phyloP scores from a whole-genome alignment of 2,888 invertebrate species.

The Macrosiphum euphorbiae region DNA sequence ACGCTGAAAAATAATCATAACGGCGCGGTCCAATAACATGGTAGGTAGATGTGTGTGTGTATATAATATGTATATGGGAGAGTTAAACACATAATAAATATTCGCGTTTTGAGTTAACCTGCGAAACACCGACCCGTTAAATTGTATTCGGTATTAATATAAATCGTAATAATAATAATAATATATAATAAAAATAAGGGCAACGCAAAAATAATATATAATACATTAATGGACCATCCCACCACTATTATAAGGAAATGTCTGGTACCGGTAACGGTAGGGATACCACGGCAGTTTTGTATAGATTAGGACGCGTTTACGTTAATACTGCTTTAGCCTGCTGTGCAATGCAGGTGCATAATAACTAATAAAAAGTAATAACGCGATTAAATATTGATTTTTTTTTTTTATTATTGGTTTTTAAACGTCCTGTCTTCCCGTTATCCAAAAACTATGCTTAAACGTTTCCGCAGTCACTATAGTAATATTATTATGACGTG shows the following conservation, averaged over 20 bases:
- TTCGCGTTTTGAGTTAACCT: not conserved
- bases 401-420: not conserved
- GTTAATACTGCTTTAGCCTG: not conserved
- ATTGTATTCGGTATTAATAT: not conserved
- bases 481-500: not conserved
- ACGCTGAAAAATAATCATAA: not conserved
- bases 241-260: not conserved
- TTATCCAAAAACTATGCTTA: not conserved
- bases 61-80: not conserved
- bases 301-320: not conserved
- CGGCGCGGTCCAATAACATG: not conserved
- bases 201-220: not conserved
- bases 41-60: not conserved
- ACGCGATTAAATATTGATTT: not conserved
- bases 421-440: not conserved
- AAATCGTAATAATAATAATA: constrained; percentile 5
- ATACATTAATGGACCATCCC: not conserved
- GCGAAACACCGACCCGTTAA: not conserved
- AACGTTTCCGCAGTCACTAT: not conserved
- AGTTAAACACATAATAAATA: not conserved
- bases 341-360: not conserved
- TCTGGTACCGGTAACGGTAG: not conserved
- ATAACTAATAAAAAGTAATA: not conserved
- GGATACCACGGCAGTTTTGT: not conserved
- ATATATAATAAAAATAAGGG: not conserved